Base-by-base conservation (phyloP, 1,140 invertebrate species). In the Tetramorium simillimum region DNA sequence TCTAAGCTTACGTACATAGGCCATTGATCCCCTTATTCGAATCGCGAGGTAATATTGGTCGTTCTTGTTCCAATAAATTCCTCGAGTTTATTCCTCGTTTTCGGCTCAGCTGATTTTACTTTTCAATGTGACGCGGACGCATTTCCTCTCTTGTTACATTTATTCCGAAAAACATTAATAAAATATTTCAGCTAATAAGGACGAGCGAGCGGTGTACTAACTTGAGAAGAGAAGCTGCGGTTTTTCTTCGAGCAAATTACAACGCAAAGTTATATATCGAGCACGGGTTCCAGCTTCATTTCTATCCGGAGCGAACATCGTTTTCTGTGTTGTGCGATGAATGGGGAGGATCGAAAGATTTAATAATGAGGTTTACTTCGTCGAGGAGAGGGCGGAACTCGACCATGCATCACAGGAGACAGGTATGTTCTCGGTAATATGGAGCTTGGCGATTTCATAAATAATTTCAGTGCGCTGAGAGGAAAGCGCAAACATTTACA, bases 301-400 rank as follows among this genome's bases (percentile, higher is more conserved):
- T 53, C 49, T 14, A 65, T 63, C 7, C 16, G 2, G 18, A 33
- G 24, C 14, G 21, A 37, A 28, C 21, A n/a, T 46, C 28, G 43
- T 40, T 60, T 0, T 49, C 46, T 75, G 1, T 51, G 3, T 51
- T 51, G 21, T 2, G 53, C 1, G 63, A 77, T 60, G 9, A 69
- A 10, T 33, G 18, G 46, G 37, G 62, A 46, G 62, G 69, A 90
- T 91, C 82, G 87, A 91, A 85, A 65, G 78, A 89, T 91, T 92
- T 87, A 86, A 81, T 81, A 58, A 70, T 62, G 76, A 33, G 85
- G 75, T 89, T 89, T 88, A 73, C 70, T 81, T 80, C 70, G 78
- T 87, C 33, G 82, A 75, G 78, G 75, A 73, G 62, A 62, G 56
- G 9, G 43, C 63, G 51, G 24, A 60, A 46, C 21, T 76, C 21